Evolutionary conservation across 2,113 vertebrate genomes (phyloP).

Genomic region (Dolichotis patagonum): DNA sequence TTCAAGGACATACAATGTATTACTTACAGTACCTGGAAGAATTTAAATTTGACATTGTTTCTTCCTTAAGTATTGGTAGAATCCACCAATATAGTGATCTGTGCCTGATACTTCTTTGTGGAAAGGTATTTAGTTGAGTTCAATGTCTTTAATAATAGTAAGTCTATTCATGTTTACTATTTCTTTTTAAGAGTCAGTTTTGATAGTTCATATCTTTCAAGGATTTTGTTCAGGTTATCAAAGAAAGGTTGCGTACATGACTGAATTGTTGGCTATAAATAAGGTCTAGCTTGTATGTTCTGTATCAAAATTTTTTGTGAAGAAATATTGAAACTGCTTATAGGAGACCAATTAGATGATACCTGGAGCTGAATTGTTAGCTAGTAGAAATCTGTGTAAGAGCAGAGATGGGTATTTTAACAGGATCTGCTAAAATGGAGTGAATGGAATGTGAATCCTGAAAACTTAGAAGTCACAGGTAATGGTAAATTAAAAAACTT

Average conservation of each 20-base stretch:
- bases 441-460: not conserved
- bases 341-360: not conserved
- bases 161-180: not conserved
- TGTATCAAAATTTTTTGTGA: not conserved
- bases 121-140: not conserved
- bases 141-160: not conserved
- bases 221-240: not conserved
- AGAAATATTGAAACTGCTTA: not conserved
- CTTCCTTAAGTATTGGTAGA: not conserved
- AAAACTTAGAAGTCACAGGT: not conserved
- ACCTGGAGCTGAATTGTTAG: conserved; percentile 7
- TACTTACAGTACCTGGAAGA: not conserved
- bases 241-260: not conserved
- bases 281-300: not conserved
- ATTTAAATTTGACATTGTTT: not conserved
- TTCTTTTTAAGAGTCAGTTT: not conserved
- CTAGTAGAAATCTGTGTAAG: not conserved
- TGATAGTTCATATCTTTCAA: not conserved
- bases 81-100: not conserved
- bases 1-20: not conserved
- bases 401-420: not conserved
- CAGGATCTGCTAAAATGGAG: not conserved
- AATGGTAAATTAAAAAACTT: not conserved
- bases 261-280: not conserved
- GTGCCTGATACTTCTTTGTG: not conserved